Base-by-base conservation (phyloP, 1,140 invertebrate genomes). In the Potamilus streckersoni region DNA sequence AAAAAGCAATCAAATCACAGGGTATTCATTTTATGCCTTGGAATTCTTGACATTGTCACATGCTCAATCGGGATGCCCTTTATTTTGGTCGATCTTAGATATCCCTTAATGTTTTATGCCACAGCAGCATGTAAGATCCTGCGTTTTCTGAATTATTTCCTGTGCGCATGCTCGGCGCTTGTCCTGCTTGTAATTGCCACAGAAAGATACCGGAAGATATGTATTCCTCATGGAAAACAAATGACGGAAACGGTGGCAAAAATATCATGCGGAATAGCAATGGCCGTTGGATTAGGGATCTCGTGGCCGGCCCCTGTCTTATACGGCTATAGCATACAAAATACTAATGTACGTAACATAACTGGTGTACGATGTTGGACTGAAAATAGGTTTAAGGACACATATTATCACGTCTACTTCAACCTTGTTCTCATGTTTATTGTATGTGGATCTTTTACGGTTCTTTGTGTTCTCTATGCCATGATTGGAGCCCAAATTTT, bases 241-340 rank as follows among this genome's bases (percentile, higher is more conserved):
- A 71, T 87, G 20, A 80, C 82, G 2, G 69, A 77, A 5, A 73
- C 55, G 1, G 65, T 74, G n/a, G 79, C 84, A 0, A 84, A 83
- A 68, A 19, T 79, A 0, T 79, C 81, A 15, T 87, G 85, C 66
- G 23, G 72, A 13, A 38, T 82, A 27, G 74, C 80, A 15, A 71
- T 81, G 56, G 38, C 80, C 11, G 59, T 85, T 27, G 78, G 83
- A 2, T 15, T 83, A 14, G 49, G 76, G 2, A 73, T 84, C 13
- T 82, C 83, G 15, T 87, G 84, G 84, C 84, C 84, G 15, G 80
- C 79, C 1, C 73, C 84, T 3, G 58, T 87, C 2, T 11, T 87
- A 0, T 87, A 84, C 68, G 85, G 85, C 15, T 80, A 74, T 31
- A 77, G 38, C 38, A 2, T 38, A 38, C 38, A 38, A 38, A 4